Conservation (phyloP, 2,797 vertebrate genomes). For the Rhynchonycteris naso region DNA sequence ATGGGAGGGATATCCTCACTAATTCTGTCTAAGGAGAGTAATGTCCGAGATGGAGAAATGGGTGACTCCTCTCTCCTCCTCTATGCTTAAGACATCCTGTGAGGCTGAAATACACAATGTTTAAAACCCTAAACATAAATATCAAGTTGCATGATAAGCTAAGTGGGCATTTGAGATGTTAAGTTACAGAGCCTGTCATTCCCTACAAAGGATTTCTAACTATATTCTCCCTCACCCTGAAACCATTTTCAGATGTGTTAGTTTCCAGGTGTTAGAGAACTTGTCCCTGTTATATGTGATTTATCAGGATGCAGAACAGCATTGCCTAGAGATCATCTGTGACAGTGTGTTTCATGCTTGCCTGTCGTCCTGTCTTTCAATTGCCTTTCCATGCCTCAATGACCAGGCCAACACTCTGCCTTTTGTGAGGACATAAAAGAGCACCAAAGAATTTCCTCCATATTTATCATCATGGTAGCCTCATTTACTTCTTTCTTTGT, state of each 20-base stretch:
- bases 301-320: neutral
- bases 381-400: neutral
- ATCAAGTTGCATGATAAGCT: neutral
- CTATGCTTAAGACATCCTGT: neutral
- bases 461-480: neutral
- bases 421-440: neutral
- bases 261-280: neutral
- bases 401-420: neutral
- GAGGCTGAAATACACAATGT: neutral
- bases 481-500: neutral
- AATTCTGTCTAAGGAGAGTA: neutral
- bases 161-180: neutral
- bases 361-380: neutral
- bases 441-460: neutral
- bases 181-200: neutral
- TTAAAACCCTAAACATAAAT: neutral
- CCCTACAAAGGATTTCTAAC: neutral
- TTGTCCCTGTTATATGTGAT: neutral
- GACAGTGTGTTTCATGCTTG: rapidly evolving
- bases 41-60: neutral
- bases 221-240: neutral
- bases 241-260: neutral
- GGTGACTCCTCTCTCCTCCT: neutral
- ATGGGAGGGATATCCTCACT: neutral
- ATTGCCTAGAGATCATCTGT: neutral